These are phyloP conservation scores for Peromyscus eremicus DNA, from an alignment of 2,797 vertebrate genomes.

Conservation along the genomic window DNA sequence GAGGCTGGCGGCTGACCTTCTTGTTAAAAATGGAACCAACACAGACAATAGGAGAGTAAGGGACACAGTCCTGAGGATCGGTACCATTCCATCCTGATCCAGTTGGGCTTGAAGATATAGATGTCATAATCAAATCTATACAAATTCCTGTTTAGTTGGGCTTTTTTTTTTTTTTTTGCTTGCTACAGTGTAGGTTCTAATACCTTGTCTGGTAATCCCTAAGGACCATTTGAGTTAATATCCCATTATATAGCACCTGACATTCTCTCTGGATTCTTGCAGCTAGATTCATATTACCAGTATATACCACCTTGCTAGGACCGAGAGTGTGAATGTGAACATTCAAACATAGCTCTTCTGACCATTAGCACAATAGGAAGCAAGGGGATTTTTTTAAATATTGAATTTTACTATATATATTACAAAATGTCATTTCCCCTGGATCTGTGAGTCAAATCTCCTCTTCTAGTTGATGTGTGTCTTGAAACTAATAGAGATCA, in stretches of 20 bases:
- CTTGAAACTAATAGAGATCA: conserved; percentile 54
- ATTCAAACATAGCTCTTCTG: conserved; percentile 8
- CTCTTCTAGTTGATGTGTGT: conserved; percentile 7
- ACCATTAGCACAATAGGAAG: conserved; percentile 18
- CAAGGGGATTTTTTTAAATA: conserved; percentile 32
- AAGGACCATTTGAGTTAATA: conserved; percentile 14
- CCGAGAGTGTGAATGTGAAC: conserved; percentile 39
- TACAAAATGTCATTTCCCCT: conserved; percentile 55
- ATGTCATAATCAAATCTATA: background rate
- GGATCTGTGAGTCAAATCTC: conserved; percentile 9
- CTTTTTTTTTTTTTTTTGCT: background rate
- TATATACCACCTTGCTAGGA: conserved; percentile 25
- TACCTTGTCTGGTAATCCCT: conserved; percentile 9
- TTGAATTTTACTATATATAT: conserved; percentile 38
- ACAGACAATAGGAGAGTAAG: background rate
- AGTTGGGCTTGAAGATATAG: background rate
- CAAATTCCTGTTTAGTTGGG: background rate
- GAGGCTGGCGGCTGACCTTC: background rate
- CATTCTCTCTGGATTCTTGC: conserved; percentile 42
- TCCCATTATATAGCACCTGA: background rate
- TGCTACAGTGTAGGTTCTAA: background rate
- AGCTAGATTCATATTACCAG: background rate
- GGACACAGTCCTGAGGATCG: background rate
- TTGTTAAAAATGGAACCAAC: background rate
- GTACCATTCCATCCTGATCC: background rate